These are phyloP conservation scores for Ectemnius lituratus DNA, from an alignment of 2,888 invertebrate species.

Conservation along the genomic window DNA sequence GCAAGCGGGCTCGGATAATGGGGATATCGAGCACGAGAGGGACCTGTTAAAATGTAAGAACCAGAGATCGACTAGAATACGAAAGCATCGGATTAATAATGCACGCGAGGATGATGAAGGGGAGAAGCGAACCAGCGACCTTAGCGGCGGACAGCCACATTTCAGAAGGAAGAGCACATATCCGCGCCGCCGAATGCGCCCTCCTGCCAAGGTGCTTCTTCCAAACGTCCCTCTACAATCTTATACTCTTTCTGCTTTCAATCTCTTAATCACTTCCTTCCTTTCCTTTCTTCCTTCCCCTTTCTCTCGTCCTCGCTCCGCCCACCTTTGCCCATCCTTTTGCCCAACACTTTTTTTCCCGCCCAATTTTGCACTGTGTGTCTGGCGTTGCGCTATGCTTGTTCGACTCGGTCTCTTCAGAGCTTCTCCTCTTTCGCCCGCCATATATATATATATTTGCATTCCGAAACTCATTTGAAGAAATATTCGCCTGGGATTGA, in stretches of 20 bases:
- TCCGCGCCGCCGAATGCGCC: conserved; percentile 52
- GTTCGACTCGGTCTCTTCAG: no score
- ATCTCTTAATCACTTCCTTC: background rate
- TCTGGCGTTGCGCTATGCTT: no score
- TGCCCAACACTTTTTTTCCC: background rate
- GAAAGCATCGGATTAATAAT: conserved; percentile 40
- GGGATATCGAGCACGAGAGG: conserved; percentile 37
- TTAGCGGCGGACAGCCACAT: conserved; percentile 44
- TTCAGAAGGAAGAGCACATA: no score
- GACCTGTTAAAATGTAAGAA: conserved; percentile 55
- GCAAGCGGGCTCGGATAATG: background rate
- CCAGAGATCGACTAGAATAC: conserved; percentile 43
- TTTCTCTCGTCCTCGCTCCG: no score
- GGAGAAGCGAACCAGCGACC: conserved; percentile 18
- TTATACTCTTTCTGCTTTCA: conserved; percentile 4
- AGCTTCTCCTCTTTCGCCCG: no score
- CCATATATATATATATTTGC: no score
- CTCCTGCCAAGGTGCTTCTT: conserved; percentile 60
- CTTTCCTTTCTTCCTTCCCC: no score
- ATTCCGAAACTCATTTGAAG: no score
- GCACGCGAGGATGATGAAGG: conserved; percentile 35
- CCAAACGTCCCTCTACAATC: conserved; percentile 16
- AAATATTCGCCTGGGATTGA: background rate
- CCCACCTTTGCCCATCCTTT: no score
- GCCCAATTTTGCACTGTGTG: background rate